Base-by-base conservation (phyloP, 2,888 invertebrate species). In the Drosophila rubida region DNA sequence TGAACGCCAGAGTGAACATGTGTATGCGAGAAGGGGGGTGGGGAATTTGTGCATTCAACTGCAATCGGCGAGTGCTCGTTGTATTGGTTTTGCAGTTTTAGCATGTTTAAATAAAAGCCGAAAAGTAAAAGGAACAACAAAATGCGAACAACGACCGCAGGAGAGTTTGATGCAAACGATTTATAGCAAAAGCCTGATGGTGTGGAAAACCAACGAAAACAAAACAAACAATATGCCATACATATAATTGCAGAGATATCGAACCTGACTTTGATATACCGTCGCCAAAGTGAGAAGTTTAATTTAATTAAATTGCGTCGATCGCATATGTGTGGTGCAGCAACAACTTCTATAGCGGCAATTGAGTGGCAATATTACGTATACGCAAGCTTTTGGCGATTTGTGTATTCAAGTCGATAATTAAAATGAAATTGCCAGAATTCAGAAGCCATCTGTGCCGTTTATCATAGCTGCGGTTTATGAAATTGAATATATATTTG, bases 161-260 rank as follows among this genome's bases (percentile, higher is more conserved):
- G 19, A 35, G 48, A 50, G 48, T 65, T 72, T 65, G 49, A 65
- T 85, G 68, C 65, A 41, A 73, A 64, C 68, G 86, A 77, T 80
- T 86, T 78, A 64, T 80, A 72, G 57, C 65, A 58, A 72, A 82
- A 76, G 78, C 70, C 78, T 79, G 80, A 87, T 88, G 87, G 71
- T 60, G 73, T 63, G 75, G 76, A 78, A 86, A 75, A 70, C 60
- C 75, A 64, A 60, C 64, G 67, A 72, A 58, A 59, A 46, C 53
- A 70, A 48, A 45, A 46, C 42, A 48, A 50, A 54, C 44, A 61
- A 32, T 25, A 30, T 45, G 22, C 8, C 45, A 35, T 11, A 42
- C 45, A 35, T 11, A 42, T 45, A 55, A 63, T 45, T 44, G 42
- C 27, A 13, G 0, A 5, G 9, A 2, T 14, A 11, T 25, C 3